Percentiles rank a stretch among this genome's conserved stretches.
phyloP scores from a whole-genome alignment of 2,888 invertebrate genomes.

The Pristionchus mayeri region DNA sequence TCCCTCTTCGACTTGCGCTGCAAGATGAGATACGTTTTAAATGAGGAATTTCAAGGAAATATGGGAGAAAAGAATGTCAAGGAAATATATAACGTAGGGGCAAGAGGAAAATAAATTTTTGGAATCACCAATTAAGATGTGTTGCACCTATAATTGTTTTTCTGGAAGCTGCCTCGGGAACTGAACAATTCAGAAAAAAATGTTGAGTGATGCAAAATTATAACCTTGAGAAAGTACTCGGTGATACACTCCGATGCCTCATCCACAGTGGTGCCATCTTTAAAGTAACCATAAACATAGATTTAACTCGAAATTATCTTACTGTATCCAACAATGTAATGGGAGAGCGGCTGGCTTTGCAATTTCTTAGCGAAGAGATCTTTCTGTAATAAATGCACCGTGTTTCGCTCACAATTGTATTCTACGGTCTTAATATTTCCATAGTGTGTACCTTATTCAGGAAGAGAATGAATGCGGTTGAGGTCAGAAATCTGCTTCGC shows the following conservation, averaged over 20 bases:
- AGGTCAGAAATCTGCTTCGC: constrained; percentile 53
- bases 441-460: constrained; percentile 53
- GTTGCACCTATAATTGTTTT: no score
- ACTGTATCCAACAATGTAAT: constrained; percentile 53
- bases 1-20: no score
- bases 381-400: not conserved
- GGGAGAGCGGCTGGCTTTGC: constrained; percentile 24
- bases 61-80: no score
- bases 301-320: constrained; percentile 46
- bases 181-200: no score
- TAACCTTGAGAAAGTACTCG: constrained; percentile 37
- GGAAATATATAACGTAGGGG: no score
- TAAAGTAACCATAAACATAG: not conserved
- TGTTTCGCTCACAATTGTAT: not conserved
- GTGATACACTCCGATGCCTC: constrained; percentile 1
- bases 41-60: no score
- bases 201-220: no score
- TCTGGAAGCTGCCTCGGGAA: no score
- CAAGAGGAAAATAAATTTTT: no score
- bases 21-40: no score
- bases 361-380: constrained; percentile 57
- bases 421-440: no score
- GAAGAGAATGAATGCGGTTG: constrained; percentile 57
- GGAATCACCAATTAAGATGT: no score
- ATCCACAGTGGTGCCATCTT: not conserved